Evolutionary conservation across 2,797 vertebrate genomes (phyloP).

Genomic region (Hydrocynus forskahlii): DNA sequence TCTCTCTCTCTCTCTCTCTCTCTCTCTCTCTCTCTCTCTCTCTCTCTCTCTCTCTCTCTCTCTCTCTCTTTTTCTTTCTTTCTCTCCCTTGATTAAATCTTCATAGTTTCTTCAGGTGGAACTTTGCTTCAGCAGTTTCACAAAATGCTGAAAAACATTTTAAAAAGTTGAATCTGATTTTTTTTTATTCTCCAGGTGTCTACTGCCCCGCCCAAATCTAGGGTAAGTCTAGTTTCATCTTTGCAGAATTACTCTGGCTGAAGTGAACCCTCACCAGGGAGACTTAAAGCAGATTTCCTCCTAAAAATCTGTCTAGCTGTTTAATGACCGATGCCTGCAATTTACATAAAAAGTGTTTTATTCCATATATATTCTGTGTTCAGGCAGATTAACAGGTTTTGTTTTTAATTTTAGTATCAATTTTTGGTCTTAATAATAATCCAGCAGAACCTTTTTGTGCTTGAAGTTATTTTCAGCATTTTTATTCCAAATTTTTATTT

Average conservation of each 20-base stretch:
- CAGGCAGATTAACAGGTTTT: no score
- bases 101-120: neutral
- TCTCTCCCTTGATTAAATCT: neutral
- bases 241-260: neutral
- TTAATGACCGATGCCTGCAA: no score
- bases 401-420: no score
- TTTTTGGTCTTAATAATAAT: no score
- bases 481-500: no score
- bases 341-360: no score
- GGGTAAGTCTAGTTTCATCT: constrained; percentile 81
- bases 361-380: no score
- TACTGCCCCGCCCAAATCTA: constrained; percentile 92
- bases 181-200: constrained; percentile 84
- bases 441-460: no score
- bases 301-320: neutral
- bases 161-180: constrained; percentile 29
- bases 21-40: constrained; percentile 1
- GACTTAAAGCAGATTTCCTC: neutral
- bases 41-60: constrained; percentile 44
- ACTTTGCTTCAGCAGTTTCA: neutral
- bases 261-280: neutral
- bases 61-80: neutral
- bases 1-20: no score
- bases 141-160: neutral
- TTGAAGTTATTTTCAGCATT: no score